phyloP scores from a whole-genome alignment of 2,113 vertebrate species.

The Phrynosoma blainvillii region DNA sequence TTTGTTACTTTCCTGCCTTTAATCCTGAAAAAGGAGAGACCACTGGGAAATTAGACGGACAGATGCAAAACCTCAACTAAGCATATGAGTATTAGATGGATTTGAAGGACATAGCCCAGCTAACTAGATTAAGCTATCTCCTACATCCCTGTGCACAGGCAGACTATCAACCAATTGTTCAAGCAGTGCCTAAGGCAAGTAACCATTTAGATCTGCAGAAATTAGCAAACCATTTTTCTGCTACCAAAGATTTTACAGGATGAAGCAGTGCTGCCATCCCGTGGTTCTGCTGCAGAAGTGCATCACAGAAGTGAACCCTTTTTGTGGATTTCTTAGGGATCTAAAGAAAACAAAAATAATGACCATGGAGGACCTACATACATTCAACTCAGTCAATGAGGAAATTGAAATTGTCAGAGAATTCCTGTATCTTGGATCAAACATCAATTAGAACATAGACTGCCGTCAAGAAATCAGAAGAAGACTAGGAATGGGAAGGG shows the following conservation, averaged over 20 bases:
- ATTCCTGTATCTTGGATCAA: too few species aligned
- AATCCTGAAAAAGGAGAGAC: neutral
- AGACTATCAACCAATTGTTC: neutral
- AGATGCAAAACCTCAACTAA: neutral
- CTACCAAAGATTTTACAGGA: neutral
- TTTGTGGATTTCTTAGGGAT: too few species aligned
- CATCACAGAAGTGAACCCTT: neutral
- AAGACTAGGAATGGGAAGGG: too few species aligned
- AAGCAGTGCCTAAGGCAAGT: neutral
- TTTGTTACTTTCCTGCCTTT: neutral
- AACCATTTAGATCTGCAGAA: neutral
- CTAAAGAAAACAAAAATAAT: neutral
- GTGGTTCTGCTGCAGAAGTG: neutral
- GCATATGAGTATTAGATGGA: neutral
- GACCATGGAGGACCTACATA: neutral
- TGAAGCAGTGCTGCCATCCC: conserved; percentile 10
- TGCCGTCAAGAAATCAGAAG: too few species aligned
- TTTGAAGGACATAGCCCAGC: neutral
- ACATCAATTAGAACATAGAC: too few species aligned
- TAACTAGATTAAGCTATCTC: neutral
- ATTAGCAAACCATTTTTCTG: neutral
- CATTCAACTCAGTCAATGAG: neutral
- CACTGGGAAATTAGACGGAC: too few species aligned
- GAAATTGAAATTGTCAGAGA: too few species aligned
- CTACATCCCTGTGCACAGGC: neutral